phyloP scores from a whole-genome alignment of 2,797 vertebrate species.

The Serranus cabrilla region DNA sequence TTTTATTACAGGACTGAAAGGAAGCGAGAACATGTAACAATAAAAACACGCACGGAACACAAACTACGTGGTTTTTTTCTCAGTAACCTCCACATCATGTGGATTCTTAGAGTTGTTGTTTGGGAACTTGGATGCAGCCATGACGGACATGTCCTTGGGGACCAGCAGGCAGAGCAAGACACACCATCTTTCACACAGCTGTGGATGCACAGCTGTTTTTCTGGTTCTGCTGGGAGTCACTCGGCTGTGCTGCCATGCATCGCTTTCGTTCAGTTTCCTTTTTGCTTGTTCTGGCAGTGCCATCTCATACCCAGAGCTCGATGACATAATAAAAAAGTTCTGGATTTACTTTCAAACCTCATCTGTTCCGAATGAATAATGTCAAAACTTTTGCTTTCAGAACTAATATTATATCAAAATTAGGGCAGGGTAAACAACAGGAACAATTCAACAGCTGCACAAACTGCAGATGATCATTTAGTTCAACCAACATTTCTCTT shows the following conservation, averaged over 20 bases:
- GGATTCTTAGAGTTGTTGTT: slow-evolving; percentile 48
- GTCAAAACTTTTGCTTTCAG: too few species aligned
- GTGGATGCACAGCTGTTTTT: slow-evolving; percentile 77
- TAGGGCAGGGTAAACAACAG: not conserved
- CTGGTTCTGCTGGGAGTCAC: slow-evolving; percentile 51
- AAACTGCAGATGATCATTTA: not conserved
- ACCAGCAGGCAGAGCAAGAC: slow-evolving; percentile 52
- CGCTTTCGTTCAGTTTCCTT: slow-evolving; percentile 36
- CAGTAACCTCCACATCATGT: slow-evolving; percentile 18
- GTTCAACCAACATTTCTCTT: too few species aligned
- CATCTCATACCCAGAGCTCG: slow-evolving; percentile 33
- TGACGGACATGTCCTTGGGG: slow-evolving; percentile 62
- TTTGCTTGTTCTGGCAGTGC: slow-evolving; percentile 43
- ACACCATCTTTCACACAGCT: slow-evolving; percentile 71
- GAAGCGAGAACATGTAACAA: slow-evolving; percentile 53
- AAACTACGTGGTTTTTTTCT: slow-evolving; percentile 28
- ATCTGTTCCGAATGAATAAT: slow-evolving; percentile 17
- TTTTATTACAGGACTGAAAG: slow-evolving; percentile 63
- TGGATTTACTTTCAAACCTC: slow-evolving; percentile 19
- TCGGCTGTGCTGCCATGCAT: slow-evolving; percentile 44
- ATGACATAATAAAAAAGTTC: slow-evolving; percentile 53
- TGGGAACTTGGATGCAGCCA: slow-evolving; percentile 47
- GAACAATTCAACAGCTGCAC: not conserved
- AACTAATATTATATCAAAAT: not conserved
- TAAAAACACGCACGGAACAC: slow-evolving; percentile 23